Percentiles rank a stretch among this genome's conserved stretches.
Conservation (phyloP, 2,113 vertebrate genomes). For the Chaetura pelagica region DNA sequence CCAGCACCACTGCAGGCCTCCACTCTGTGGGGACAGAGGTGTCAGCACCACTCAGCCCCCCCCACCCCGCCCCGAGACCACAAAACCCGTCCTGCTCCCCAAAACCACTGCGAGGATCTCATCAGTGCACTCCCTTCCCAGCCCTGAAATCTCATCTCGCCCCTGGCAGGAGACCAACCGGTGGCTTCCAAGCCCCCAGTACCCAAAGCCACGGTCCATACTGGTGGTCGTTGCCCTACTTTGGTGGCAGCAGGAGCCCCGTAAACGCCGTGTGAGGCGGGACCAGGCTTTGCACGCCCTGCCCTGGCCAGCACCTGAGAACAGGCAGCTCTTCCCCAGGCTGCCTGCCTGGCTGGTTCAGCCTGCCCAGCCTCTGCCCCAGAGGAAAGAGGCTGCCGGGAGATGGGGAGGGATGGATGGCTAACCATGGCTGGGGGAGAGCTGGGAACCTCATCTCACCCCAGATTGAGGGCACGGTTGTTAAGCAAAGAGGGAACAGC, state of each 20-base stretch:
- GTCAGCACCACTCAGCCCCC: neutral
- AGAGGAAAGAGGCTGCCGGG: neutral
- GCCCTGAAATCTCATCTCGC: accelerated
- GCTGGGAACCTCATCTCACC: neutral
- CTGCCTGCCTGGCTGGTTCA: conserved; percentile 29
- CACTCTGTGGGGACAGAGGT: conserved; percentile 55
- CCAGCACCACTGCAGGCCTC: conserved; percentile 73
- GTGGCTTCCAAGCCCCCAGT: neutral
- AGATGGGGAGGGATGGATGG: neutral
- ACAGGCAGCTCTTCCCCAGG: neutral
- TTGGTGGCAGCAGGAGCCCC: accelerated
- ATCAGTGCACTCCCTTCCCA: accelerated
- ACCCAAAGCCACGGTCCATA: accelerated
- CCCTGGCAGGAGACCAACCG: accelerated
- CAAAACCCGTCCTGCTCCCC: accelerated
- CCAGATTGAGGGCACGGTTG: accelerated
- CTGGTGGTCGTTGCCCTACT: neutral
- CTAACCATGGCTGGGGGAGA: accelerated
- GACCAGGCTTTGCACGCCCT: neutral
- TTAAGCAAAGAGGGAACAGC: neutral
- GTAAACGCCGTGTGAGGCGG: neutral
- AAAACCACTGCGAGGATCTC: accelerated
- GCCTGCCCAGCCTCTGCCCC: conserved; percentile 1
- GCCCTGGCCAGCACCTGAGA: neutral
- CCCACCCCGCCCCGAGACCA: no score